These are phyloP conservation scores for Stegana nigrithorax DNA, from an alignment of 2,888 invertebrate genomes.

Conservation along the genomic window DNA sequence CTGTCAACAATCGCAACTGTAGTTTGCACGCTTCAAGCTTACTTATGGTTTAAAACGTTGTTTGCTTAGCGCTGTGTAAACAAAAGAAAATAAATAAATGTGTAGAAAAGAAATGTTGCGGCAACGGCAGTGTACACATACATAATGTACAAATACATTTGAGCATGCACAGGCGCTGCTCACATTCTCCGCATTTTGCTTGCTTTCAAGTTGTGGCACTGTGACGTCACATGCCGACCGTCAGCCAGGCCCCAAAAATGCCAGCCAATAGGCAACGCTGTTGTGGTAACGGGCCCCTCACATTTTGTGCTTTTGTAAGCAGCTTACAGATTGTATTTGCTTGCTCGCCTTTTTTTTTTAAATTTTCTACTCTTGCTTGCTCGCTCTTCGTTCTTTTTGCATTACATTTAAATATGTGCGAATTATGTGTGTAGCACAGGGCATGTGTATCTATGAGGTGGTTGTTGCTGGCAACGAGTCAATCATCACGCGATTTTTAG, in stretches of 20 bases:
- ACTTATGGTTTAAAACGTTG: too few relatives aligned
- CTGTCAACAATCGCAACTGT: conserved; percentile 4
- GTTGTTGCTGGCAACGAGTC: conserved; percentile 37
- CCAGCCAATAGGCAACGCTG: conserved; percentile 47
- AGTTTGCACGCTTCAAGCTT: neutral
- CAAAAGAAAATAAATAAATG: neutral
- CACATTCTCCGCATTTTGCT: conserved; percentile 3
- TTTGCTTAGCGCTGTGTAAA: neutral
- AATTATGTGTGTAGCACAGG: too few relatives aligned
- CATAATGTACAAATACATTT: conserved; percentile 33
- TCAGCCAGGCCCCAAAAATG: conserved; percentile 61
- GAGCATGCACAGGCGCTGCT: conserved; percentile 23
- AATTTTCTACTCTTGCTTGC: conserved; percentile 31
- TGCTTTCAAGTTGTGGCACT: conserved; percentile 12
- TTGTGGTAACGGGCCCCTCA: conserved; percentile 42
- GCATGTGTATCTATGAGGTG: neutral
- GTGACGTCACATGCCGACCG: conserved; percentile 58
- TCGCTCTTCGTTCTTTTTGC: conserved; percentile 24
- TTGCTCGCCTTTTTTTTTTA: neutral
- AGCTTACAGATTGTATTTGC: conserved; percentile 10
- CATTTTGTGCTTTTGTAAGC: conserved; percentile 4
- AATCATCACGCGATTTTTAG: conserved; percentile 48
- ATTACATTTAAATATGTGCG: neutral
- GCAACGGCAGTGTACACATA: conserved; percentile 25
- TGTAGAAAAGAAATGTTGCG: conserved; percentile 4